A percentile compares a stretch with the other conserved stretches of the same genome.
phyloP scores from a whole-genome alignment of 2,113 vertebrate species.

The Piprites chloris region DNA sequence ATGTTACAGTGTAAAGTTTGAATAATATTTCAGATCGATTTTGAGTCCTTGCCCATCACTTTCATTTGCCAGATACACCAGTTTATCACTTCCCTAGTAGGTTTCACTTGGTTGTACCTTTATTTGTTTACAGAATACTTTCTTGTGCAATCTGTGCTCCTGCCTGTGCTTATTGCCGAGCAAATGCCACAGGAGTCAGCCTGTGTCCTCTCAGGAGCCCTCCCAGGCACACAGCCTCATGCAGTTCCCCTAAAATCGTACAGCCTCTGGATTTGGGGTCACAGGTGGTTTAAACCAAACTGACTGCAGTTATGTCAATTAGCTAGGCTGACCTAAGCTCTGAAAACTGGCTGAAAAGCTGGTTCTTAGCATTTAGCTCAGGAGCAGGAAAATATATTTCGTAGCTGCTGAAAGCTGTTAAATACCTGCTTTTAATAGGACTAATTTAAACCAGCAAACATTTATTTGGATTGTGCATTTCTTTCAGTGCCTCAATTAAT shows the following conservation, averaged over 20 bases:
- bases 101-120: not conserved
- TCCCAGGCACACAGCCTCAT: not conserved
- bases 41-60: not conserved
- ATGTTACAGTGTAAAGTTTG: not conserved
- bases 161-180: not conserved
- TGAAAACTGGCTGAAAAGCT: not conserved
- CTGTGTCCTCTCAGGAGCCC: not conserved
- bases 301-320: not conserved
- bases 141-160: not conserved
- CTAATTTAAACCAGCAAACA: constrained; percentile 39
- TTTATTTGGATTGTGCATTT: not conserved
- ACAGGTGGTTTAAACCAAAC: not conserved
- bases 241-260: not conserved
- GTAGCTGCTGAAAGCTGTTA: constrained; percentile 15
- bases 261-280: not conserved
- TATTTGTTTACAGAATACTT: not conserved
- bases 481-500: constrained; percentile 33
- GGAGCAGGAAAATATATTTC: not conserved
- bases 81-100: not conserved
- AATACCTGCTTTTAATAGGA: constrained; percentile 48
- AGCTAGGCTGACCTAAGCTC: not conserved
- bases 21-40: not conserved
- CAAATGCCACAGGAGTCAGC: not conserved
- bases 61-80: not conserved
- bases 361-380: not conserved